A percentile compares a stretch with the other conserved stretches of the same genome.
Conservation (phyloP, 1,140 invertebrate genomes). For the Druon quercuslanigerum region DNA sequence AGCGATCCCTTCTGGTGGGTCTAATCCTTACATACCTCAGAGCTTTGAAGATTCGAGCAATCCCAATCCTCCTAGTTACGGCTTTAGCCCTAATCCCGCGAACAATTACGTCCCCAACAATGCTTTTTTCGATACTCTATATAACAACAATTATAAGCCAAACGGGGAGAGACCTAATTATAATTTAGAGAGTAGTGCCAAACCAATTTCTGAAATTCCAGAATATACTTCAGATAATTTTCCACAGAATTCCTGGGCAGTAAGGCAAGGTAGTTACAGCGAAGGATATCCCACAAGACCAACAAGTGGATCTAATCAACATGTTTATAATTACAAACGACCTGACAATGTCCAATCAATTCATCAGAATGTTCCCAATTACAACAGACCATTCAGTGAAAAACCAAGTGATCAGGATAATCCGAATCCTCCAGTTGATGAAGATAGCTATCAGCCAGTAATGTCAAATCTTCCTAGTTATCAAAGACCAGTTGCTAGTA, state of each 20-base stretch:
- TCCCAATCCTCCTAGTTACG: slow-evolving; percentile 65
- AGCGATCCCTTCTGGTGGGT: slow-evolving; percentile 30
- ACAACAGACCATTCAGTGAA: not conserved
- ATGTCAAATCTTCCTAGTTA: no score
- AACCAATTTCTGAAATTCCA: not conserved
- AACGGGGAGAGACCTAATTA: not conserved
- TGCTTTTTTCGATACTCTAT: slow-evolving; percentile 55
- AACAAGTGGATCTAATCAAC: not conserved
- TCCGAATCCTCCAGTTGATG: no score
- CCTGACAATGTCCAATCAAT: no score
- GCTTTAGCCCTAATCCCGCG: slow-evolving; percentile 52
- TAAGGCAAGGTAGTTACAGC: not conserved
- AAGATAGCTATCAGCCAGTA: no score
- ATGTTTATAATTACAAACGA: not conserved
- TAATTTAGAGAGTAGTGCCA: not conserved
- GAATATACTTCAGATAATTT: not conserved
- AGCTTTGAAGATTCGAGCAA: slow-evolving; percentile 64
- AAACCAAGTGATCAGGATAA: not conserved
- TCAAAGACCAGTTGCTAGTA: no score
- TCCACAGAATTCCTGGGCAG: not conserved
- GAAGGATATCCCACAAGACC: not conserved
- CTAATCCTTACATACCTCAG: slow-evolving; percentile 57
- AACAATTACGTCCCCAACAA: slow-evolving; percentile 52
- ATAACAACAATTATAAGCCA: slow-evolving; percentile 36
- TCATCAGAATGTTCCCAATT: not conserved